Evolutionary conservation across 2,888 invertebrate species (phyloP), one percentile per base, ranked within the genome.

Genomic region (Rhagophthalmus giganteus): DNA sequence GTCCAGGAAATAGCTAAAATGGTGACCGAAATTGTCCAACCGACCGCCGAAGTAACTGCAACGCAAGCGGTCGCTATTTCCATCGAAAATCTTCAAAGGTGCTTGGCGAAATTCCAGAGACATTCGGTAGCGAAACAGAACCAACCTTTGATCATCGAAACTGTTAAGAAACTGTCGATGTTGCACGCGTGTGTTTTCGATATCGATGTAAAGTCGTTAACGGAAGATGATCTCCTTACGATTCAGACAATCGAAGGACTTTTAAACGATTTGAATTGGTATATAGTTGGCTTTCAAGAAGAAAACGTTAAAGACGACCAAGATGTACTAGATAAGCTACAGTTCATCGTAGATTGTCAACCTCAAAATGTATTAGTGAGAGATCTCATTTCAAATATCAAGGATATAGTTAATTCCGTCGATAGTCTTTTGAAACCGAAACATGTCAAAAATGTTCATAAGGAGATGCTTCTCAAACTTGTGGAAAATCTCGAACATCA

Each of bases 11-110:
- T 57, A 40, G 55, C 59, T 0, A 42, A 54, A 40, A 45, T 48
- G 13, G 49, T 63, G 37, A 38, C 57, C 1, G 55, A 61, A 33
- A 37, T 53, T 24, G 51, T 55, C 5, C 31, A 50, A 46, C 42
- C 49, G 20, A 35, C 10, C n/a, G 32, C 53, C 2, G 42, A 53
- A 38, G 42, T 48, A n/a, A 48, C 53, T 8, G 38, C 48, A 10
- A 39, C 37, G 1, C 53, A 53, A 33, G 53, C 47, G 8, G 38
- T 48, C 1, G 53, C 53, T 2, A 42, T 48, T 13, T 38, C 38
- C 8, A 38, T 54, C 6, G 54, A 54, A 28, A 49, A 50, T 20
- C 49, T 50, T 32, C 50, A 50, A 46, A 37, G 54, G 9, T 34
- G 46, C 5, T 24, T 50, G 8, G 50, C 54, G 7, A 50, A 37